Evolutionary conservation across 2,797 vertebrate species (phyloP), one percentile per base, ranked within the genome.

Genomic region (Phoxinus dragarum): DNA sequence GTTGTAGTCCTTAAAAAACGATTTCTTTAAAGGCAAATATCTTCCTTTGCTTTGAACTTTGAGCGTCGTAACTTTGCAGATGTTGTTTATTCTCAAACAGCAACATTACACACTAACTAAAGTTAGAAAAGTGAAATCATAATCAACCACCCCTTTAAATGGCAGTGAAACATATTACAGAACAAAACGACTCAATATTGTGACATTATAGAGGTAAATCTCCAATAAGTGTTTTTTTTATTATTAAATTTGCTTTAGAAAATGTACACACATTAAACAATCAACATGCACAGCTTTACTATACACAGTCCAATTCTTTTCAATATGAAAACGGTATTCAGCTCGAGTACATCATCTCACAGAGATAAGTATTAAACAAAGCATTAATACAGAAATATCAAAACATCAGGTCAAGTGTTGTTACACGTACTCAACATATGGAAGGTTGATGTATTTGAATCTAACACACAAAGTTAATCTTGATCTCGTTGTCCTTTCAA

Each of bases 311-410:
- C 93, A 91, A 93, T 93, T 93, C 96, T 96, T 99, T 99, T 97
- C 97, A 98, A 98, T 97, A 96, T 98, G 98, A 99, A 99, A 99
- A 95, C 88, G 59, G 73, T 81, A 87, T 89, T 87, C 71, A 83
- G 79, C 79, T 88, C 68, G 87, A 86, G 80, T 79, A 75, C 69
- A 76, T 90, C 84, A 90, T 90, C 89, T 90, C 90, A 88, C 82
- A 88, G 90, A 90, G 90, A 90, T 90, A 34, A 66, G 86, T 80
- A 64, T 42, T 72, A 68, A 75, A 88, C 88, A 77, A 84, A 68
- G 84, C 74, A 88, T 81, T 84, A 88, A 64, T 87, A 85, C 88
- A 88, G 84, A 86, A 72, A 77, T 89, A 88, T 88, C 80, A 87
- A 88, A 89, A 88, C 40, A 85, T 67, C 61, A 76, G 78, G 75